A percentile compares a stretch with the other conserved stretches of the same genome.
These are phyloP conservation scores for Germaria angustata DNA, from an alignment of 2,888 invertebrate genomes.

Conservation along the genomic window DNA sequence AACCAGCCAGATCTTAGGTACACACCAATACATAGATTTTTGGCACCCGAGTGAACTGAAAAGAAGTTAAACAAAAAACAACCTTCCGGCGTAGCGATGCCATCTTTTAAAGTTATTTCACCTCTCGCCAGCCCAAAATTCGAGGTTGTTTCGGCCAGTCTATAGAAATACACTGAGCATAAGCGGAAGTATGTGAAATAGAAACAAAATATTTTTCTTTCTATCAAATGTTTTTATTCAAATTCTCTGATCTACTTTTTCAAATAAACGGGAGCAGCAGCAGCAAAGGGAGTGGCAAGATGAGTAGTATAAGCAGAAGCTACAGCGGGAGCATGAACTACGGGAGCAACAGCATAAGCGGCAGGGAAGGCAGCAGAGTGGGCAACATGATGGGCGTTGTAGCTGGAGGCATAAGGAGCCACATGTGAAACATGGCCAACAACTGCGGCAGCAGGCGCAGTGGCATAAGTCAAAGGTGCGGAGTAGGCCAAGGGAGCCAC, in stretches of 20 bases:
- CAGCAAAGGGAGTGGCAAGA: not conserved
- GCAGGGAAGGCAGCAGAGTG: conserved; percentile 76
- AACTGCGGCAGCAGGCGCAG: conserved; percentile 70
- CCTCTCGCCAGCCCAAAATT: conserved; percentile 53
- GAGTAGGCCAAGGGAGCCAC: conserved; percentile 67
- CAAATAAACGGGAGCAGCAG: conserved; percentile 52
- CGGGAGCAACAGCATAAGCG: conserved; percentile 69
- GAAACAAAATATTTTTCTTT: not conserved
- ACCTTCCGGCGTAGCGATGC: no score
- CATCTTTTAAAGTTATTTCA: no score
- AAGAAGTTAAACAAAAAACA: no score
- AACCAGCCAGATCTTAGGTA: no score
- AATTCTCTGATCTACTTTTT: conserved; percentile 46
- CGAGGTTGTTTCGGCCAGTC: no score
- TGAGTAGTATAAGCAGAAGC: conserved; percentile 23
- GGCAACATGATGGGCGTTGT: conserved; percentile 73
- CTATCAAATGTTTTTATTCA: not conserved
- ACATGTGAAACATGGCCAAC: conserved; percentile 76
- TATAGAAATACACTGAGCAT: no score
- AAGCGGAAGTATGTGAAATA: no score
- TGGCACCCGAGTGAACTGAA: no score
- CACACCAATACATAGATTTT: no score
- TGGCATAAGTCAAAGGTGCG: conserved; percentile 57
- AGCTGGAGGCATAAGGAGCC: conserved; percentile 75
- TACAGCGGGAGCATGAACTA: conserved; percentile 26